A percentile compares a stretch with the other conserved stretches of the same genome.
Conservation (phyloP, 2,797 vertebrate genomes). For the Monodelphis domestica region DNA sequence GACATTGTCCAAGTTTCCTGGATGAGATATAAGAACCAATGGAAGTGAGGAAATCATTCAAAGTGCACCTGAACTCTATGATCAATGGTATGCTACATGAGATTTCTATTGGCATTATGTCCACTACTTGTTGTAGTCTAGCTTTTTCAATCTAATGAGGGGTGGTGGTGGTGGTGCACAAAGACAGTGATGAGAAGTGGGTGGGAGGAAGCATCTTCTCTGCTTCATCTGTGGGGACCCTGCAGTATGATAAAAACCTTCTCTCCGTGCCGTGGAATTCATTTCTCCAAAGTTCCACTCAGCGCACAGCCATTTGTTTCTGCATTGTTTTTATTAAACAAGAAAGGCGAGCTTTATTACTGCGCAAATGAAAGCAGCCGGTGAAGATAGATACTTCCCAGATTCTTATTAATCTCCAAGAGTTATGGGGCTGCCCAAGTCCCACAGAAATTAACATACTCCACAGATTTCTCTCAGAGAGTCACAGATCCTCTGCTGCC, state of each 20-base stretch:
- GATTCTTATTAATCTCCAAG: conserved; percentile 90
- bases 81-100: neutral
- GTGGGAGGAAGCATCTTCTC: conserved; percentile 76
- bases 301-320: conserved; percentile 88
- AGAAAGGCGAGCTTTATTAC: conserved; percentile 89
- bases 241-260: conserved; percentile 85
- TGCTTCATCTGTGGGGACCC: conserved; percentile 76
- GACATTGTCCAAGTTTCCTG: neutral
- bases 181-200: neutral
- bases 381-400: conserved; percentile 87
- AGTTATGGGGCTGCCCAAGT: conserved; percentile 86
- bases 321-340: conserved; percentile 90
- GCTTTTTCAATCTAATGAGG: neutral
- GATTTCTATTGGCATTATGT: neutral
- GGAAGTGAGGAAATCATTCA: neutral
- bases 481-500: conserved; percentile 65
- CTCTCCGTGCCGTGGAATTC: conserved; percentile 84
- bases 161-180: neutral
- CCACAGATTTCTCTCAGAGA: conserved; percentile 82
- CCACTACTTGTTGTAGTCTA: neutral
- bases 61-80: neutral
- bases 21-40: neutral
- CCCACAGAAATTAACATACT: conserved; percentile 88
- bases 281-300: conserved; percentile 88
- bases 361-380: conserved; percentile 88